phyloP scores from a whole-genome alignment of 1,140 invertebrate species.

The Aphidius gifuensis region DNA sequence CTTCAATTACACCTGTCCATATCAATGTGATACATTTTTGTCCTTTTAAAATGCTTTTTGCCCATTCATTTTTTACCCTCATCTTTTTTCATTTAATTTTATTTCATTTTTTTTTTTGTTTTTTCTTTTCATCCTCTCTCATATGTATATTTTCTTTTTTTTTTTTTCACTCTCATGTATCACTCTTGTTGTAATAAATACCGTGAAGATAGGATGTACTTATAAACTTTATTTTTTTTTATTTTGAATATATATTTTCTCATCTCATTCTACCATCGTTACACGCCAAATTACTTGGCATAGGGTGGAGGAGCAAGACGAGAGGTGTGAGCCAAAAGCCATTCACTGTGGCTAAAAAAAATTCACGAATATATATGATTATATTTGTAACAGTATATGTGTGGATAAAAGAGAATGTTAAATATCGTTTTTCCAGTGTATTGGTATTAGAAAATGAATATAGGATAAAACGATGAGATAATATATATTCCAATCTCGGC shows the following conservation, averaged over 20 bases:
- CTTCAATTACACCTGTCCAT: conserved; percentile 42
- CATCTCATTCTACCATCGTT: conserved; percentile 11
- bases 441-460: too few relatives aligned
- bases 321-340: too few relatives aligned
- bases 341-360: too few relatives aligned
- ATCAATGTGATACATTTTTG: conserved; percentile 24
- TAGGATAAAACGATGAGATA: too few relatives aligned
- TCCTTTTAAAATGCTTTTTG: neutral
- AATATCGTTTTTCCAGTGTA: too few relatives aligned
- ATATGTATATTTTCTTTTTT: neutral
- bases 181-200: neutral
- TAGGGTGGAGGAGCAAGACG: too few relatives aligned
- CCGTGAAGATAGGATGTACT: neutral
- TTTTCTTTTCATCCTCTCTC: neutral
- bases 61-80: neutral
- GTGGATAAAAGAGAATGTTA: too few relatives aligned
- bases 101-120: neutral
- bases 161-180: neutral
- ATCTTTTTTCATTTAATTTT: neutral
- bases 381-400: too few relatives aligned
- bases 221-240: neutral
- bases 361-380: too few relatives aligned
- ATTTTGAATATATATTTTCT: conserved; percentile 3
- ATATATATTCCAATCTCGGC: too few relatives aligned
- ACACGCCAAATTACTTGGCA: conserved; percentile 9